Percentiles rank a stretch among this genome's conserved stretches.
Conservation (phyloP, 2,888 invertebrate genomes). For the Miltochrista miniata region DNA sequence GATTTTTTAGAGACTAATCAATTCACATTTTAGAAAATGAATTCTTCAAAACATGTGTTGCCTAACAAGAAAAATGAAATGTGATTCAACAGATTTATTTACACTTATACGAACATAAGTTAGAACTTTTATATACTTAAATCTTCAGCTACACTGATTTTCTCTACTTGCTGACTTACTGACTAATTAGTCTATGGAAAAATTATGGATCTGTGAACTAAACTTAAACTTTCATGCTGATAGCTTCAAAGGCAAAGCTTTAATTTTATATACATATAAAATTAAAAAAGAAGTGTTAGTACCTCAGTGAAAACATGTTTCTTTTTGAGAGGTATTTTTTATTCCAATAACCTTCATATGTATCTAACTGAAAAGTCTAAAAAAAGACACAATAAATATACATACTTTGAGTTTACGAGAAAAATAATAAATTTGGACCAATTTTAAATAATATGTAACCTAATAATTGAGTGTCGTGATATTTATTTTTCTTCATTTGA, state of each 20-base stretch:
- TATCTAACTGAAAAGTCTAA: too few species aligned
- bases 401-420: constrained; percentile 26
- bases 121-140: background rate
- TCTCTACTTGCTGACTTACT: constrained; percentile 12
- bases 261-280: too few species aligned
- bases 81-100: constrained; percentile 16
- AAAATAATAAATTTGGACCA: constrained; percentile 73
- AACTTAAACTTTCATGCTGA: too few species aligned
- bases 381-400: too few species aligned
- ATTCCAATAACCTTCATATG: too few species aligned
- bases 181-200: constrained; percentile 9
- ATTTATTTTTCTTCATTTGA: constrained; percentile 39
- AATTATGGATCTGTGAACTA: too few species aligned
- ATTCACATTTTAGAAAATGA: constrained; percentile 18
- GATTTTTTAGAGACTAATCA: constrained; percentile 26
- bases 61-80: constrained; percentile 3
- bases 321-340: constrained; percentile 7
- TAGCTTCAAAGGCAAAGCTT: too few species aligned
- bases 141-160: too few species aligned
- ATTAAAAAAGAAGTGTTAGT: too few species aligned
- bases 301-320: constrained; percentile 13
- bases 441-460: constrained; percentile 75
- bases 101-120: constrained; percentile 1
- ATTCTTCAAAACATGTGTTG: background rate
- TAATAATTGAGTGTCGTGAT: constrained; percentile 54